Evolutionary conservation across 2,888 invertebrate genomes (phyloP), one percentile per base, ranked within the genome.

Genomic region (Dynastes maya): DNA sequence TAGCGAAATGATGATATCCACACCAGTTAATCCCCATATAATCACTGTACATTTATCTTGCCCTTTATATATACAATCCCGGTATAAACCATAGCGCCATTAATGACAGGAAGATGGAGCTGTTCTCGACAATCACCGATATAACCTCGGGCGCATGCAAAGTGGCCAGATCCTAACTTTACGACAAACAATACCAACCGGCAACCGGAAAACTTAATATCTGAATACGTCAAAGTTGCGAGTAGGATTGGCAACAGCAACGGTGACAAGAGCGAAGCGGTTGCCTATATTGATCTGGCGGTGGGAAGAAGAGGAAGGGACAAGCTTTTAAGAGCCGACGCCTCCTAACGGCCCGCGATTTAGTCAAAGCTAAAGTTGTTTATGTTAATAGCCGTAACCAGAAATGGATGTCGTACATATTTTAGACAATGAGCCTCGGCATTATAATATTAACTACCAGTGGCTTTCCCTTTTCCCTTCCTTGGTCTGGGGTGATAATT

Each of bases 341-440:
- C 45, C 45, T 45, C 13, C 16, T 55, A 61, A 27, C 61, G 27
- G 61, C 61, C 22, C 11, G 61, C 61, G 61, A 61, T 61, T 27
- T 27, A 61, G 61, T 61, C 16, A 61, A 22, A 27, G 61, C 29
- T 61, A 27, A 45, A 61, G 61, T 61, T 61, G 61, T 61, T 61
- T 61, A 61, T 61, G 61, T 61, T 61, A 61, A 61, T 27, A 61
- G 61, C 29, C 61, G 1, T 5, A 27, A 61, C 22, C 27, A 11
- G 16, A 61, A 61, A 61, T 27, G 61, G 27, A 61, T 61, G 61
- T 61, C 29, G 22, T 29, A 27, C 27, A 61, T 61, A 61, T 61
- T 61, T 27, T 29, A 61, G 55, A 22, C 55, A 55, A 55, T 5
- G 22, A 55, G 55, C 45, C 45, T 45, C 55, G 22, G 55, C 55